These are phyloP conservation scores for Montipora foliosa DNA, from an alignment of 64 coral and sea anemone genomes.

Conservation along the genomic window DNA sequence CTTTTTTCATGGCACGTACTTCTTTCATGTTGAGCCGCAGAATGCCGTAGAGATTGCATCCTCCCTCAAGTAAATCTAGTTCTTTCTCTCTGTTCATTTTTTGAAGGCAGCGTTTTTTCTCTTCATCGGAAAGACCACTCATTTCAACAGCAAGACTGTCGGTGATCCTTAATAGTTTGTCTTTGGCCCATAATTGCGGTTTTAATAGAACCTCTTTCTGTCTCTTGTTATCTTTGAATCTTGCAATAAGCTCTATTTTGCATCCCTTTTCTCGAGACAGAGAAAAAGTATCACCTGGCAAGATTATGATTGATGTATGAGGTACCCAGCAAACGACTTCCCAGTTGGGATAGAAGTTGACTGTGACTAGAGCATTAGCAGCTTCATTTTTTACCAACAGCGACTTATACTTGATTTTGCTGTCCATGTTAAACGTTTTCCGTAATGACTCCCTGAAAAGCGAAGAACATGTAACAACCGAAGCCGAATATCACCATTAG, in stretches of 20 bases:
- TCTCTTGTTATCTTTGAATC: background rate
- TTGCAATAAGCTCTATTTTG: conserved; percentile 6
- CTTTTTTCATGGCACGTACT: conserved; percentile 34
- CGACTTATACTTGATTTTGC: no score
- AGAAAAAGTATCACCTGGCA: background rate
- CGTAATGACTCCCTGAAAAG: no score
- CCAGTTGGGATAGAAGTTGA: conserved; percentile 23
- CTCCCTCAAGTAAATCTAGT: background rate
- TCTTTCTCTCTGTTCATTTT: conserved; percentile 58
- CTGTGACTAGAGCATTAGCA: conserved; percentile 27
- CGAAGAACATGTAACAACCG: no score
- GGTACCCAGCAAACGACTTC: conserved; percentile 29
- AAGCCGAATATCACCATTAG: no score
- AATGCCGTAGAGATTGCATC: conserved; percentile 57
- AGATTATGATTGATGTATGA: conserved; percentile 4
- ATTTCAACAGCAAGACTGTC: background rate
- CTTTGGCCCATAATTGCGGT: background rate
- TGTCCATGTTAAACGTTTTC: no score
- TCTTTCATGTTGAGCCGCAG: conserved; percentile 63
- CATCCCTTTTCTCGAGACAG: background rate
- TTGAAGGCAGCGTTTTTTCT: conserved; percentile 50
- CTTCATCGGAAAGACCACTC: background rate
- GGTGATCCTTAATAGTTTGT: background rate
- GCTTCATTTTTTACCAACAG: background rate
- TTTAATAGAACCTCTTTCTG: conserved; percentile 14